These are phyloP conservation scores for Pediacus dermestoides DNA, from an alignment of 2,888 invertebrate species.

Conservation along the genomic window DNA sequence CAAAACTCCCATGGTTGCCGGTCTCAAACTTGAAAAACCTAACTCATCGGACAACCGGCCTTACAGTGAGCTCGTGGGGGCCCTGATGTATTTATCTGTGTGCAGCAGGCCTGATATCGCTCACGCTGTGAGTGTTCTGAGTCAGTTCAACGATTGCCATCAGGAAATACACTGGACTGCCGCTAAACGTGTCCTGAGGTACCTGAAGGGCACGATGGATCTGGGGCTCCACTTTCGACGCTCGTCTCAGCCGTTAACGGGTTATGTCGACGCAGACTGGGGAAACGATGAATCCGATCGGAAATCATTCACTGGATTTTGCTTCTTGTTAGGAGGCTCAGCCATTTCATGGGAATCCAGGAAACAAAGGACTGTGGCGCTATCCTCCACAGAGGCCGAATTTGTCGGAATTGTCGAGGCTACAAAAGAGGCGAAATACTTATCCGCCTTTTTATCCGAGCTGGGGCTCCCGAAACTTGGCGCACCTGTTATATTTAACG, in stretches of 20 bases:
- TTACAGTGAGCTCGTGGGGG: slow-evolving; percentile 9
- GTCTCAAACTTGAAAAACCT: background rate
- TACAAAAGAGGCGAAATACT: slow-evolving; percentile 25
- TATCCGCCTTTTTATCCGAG: slow-evolving; percentile 5
- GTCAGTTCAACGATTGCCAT: slow-evolving; percentile 19
- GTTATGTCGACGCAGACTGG: slow-evolving; percentile 35
- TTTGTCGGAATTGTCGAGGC: slow-evolving; percentile 25
- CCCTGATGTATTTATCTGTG: slow-evolving; percentile 16
- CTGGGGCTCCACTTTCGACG: slow-evolving; percentile 22
- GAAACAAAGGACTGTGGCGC: slow-evolving; percentile 24
- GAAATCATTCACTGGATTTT: slow-evolving; percentile 22
- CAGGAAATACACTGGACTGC: slow-evolving; percentile 27
- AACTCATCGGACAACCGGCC: background rate
- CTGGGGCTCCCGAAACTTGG: background rate
- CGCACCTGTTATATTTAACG: no score
- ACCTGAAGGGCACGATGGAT: slow-evolving; percentile 22
- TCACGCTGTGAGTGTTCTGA: slow-evolving; percentile 16
- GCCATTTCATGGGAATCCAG: slow-evolving; percentile 14
- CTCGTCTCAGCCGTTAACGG: slow-evolving; percentile 17
- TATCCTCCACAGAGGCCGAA: slow-evolving; percentile 25
- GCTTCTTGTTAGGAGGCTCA: slow-evolving; percentile 14
- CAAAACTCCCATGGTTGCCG: background rate
- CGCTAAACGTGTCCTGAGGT: slow-evolving; percentile 34
- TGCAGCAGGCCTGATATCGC: slow-evolving; percentile 16
- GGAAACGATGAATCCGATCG: slow-evolving; percentile 16